A percentile compares a stretch with the other conserved stretches of the same genome.
Conservation (phyloP, 1,140 invertebrate genomes). For the Acromyrmex heyeri region DNA sequence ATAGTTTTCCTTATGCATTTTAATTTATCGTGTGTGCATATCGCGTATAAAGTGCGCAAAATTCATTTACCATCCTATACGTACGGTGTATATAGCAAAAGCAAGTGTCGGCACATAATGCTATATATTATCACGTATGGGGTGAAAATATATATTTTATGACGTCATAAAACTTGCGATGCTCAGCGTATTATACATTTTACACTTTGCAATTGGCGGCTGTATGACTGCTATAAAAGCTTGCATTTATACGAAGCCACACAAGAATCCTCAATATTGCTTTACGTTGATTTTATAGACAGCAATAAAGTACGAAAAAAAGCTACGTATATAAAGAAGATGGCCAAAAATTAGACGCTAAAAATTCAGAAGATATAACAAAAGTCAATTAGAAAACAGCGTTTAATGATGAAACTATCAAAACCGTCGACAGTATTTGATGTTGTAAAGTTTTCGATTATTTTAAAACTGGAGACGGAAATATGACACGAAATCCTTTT, state of each 20-base stretch:
- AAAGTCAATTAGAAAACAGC: neutral
- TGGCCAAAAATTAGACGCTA: neutral
- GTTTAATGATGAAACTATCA: neutral
- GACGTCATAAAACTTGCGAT: slow-evolving; percentile 26
- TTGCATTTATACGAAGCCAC: slow-evolving; percentile 1
- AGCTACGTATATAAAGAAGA: neutral
- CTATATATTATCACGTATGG: neutral
- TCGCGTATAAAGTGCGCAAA: neutral
- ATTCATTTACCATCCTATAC: neutral
- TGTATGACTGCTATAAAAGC: neutral
- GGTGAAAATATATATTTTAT: slow-evolving; percentile 18
- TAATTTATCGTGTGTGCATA: neutral
- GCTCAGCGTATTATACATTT: slow-evolving; percentile 12
- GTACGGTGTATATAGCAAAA: neutral
- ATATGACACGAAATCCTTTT: neutral
- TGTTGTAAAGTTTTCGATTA: neutral
- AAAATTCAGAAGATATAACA: neutral
- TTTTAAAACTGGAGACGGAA: neutral
- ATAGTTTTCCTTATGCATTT: neutral
- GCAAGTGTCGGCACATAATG: slow-evolving; percentile 5
- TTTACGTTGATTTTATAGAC: neutral
- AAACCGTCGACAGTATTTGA: neutral
- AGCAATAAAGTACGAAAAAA: neutral
- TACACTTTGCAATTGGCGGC: slow-evolving; percentile 11
- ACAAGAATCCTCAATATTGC: neutral